phyloP scores from a whole-genome alignment of 2,797 vertebrate species.

The Urophycis tenuis region DNA sequence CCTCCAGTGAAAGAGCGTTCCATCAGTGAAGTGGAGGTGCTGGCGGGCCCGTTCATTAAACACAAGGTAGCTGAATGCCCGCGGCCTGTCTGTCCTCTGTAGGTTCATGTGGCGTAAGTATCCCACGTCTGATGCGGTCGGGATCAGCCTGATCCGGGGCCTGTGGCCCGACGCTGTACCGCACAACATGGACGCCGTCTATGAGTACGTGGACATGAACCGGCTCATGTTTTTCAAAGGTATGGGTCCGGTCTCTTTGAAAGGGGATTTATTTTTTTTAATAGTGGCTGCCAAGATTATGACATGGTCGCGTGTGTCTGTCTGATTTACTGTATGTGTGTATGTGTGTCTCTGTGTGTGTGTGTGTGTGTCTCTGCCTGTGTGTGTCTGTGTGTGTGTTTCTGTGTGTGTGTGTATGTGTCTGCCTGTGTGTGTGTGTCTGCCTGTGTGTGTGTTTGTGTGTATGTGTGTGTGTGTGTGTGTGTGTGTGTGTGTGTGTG shows the following conservation, averaged over 20 bases:
- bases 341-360: too few species aligned
- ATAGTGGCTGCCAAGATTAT: not conserved
- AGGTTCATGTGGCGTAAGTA: constrained; percentile 67
- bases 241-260: constrained; percentile 16
- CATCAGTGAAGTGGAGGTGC: not conserved
- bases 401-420: too few species aligned
- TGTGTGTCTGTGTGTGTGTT: too few species aligned
- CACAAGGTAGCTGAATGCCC: not conserved
- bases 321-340: too few species aligned
- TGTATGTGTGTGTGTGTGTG: too few species aligned
- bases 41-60: not conserved
- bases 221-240: constrained; percentile 61
- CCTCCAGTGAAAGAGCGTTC: not conserved
- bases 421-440: too few species aligned
- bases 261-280: not conserved
- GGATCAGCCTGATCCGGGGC: constrained; percentile 54
- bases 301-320: too few species aligned
- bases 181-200: constrained; percentile 52
- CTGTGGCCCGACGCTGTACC: constrained; percentile 55
- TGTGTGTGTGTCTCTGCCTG: too few species aligned
- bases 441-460: too few species aligned
- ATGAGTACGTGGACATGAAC: constrained; percentile 46
- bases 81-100: constrained; percentile 17
- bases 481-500: not conserved
- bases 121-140: constrained; percentile 49